Percentiles rank a stretch among this genome's conserved stretches.
phyloP scores from a whole-genome alignment of 2,888 invertebrate species.

The Cryptus armator region DNA sequence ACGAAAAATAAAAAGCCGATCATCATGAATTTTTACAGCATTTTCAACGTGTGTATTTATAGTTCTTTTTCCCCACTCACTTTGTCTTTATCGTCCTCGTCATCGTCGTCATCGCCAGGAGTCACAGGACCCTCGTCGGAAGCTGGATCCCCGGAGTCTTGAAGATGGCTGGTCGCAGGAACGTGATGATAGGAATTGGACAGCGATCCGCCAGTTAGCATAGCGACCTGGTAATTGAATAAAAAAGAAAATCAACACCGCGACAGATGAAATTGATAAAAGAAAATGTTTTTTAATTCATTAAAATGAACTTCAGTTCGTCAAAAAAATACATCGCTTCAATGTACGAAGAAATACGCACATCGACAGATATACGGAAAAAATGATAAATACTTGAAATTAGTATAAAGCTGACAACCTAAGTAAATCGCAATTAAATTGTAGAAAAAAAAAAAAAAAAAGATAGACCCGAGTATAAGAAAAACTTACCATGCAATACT shows the following conservation, averaged over 20 bases:
- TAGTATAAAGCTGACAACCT: too few relatives aligned
- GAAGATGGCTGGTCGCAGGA: constrained; percentile 72
- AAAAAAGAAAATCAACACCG: constrained; percentile 64
- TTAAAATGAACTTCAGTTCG: neutral
- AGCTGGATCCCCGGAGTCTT: constrained; percentile 75
- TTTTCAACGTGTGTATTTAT: neutral
- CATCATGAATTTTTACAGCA: neutral
- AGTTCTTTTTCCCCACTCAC: constrained; percentile 82
- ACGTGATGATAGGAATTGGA: constrained; percentile 74
- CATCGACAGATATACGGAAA: neutral
- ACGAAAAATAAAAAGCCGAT: too few relatives aligned
- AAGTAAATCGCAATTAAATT: neutral
- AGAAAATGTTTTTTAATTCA: constrained; percentile 1
- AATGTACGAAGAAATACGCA: neutral
- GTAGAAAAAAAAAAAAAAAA: neutral
- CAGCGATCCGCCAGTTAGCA: constrained; percentile 82
- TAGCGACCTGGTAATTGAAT: constrained; percentile 82
- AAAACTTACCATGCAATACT: constrained; percentile 89
- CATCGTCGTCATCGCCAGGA: constrained; percentile 89
- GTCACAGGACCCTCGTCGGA: constrained; percentile 81
- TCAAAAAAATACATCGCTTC: neutral
- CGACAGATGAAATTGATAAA: constrained; percentile 21
- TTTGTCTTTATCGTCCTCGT: constrained; percentile 96
- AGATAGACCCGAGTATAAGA: neutral
- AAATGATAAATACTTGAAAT: neutral